Evolutionary conservation across 2,888 invertebrate genomes (phyloP).

Genomic region (Melanotus villosus): DNA sequence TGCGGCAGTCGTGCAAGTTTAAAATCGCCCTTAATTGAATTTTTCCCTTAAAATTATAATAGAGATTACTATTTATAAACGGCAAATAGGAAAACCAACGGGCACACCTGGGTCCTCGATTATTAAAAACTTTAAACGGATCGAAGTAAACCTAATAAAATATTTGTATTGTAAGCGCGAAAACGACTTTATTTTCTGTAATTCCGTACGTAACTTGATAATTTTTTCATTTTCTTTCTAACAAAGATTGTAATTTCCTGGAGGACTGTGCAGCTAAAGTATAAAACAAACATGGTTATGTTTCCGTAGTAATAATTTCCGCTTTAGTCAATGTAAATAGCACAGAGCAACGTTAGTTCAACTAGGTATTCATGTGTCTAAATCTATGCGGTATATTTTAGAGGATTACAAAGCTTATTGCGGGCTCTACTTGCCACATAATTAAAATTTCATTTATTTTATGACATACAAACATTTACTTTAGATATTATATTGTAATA

Average conservation of each 20-base stretch:
- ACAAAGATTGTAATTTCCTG: conserved; percentile 30
- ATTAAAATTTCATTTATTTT: conserved; percentile 40
- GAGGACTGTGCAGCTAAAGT: conserved; percentile 14
- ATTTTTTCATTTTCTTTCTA: conserved; percentile 2
- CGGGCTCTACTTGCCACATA: conserved; percentile 29
- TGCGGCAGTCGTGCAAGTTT: background rate
- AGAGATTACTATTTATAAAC: conserved; percentile 11
- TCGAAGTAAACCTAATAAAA: background rate
- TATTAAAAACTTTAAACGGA: conserved; percentile 3
- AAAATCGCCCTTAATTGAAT: conserved; percentile 20
- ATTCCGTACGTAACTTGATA: background rate
- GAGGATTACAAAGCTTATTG: conserved; percentile 27
- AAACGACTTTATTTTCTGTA: no score
- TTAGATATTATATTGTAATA: conserved; percentile 17
- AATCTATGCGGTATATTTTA: conserved; percentile 32
- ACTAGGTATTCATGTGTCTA: conserved; percentile 32
- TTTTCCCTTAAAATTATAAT: conserved; percentile 5
- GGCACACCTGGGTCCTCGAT: conserved; percentile 5
- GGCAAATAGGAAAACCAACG: background rate
- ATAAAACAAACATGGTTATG: conserved; percentile 27
- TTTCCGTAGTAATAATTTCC: conserved; percentile 41
- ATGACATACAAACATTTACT: conserved; percentile 30
- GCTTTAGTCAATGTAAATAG: conserved; percentile 38
- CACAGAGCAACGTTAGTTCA: conserved; percentile 16
- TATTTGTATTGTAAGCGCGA: no score